phyloP scores from a whole-genome alignment of 2,888 invertebrate species.

The Lottia gigantea region DNA sequence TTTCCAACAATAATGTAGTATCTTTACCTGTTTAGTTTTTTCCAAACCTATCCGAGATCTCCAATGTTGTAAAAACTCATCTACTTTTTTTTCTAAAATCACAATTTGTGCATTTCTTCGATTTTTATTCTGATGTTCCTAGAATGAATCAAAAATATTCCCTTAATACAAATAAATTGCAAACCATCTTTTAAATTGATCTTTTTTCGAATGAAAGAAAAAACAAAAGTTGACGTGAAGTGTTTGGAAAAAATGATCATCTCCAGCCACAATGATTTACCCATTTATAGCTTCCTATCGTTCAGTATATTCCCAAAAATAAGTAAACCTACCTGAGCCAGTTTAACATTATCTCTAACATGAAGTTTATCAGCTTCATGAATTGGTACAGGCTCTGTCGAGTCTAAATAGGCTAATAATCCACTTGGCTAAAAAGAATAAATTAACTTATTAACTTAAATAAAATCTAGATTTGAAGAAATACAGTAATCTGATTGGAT shows the following conservation, averaged over 20 bases:
- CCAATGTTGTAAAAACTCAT: conserved; percentile 71
- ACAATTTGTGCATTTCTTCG: conserved; percentile 63
- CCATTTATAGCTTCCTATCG: no score
- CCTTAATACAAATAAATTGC: no score
- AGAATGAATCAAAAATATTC: conserved; percentile 5
- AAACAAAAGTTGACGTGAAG: no score
- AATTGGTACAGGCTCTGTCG: conserved; percentile 82
- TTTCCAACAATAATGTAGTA: no score
- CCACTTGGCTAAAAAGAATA: conserved; percentile 83
- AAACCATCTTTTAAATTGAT: no score
- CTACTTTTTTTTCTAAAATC: conserved; percentile 69
- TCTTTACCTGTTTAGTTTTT: conserved; percentile 54
- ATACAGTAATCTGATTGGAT: no score
- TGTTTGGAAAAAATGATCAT: no score
- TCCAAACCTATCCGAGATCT: conserved; percentile 68
- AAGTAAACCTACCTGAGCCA: conserved; percentile 77
- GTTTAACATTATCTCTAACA: conserved; percentile 89
- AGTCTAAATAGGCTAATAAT: conserved; percentile 88
- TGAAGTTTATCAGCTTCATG: conserved; percentile 72
- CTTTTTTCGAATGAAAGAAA: no score
- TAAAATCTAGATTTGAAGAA: no score
- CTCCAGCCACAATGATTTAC: no score
- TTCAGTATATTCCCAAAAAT: no score
- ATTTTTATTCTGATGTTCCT: conserved; percentile 64
- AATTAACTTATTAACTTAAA: background rate